Base-by-base conservation (phyloP, 2,113 vertebrate genomes). In the Gymnocephalus cernua region DNA sequence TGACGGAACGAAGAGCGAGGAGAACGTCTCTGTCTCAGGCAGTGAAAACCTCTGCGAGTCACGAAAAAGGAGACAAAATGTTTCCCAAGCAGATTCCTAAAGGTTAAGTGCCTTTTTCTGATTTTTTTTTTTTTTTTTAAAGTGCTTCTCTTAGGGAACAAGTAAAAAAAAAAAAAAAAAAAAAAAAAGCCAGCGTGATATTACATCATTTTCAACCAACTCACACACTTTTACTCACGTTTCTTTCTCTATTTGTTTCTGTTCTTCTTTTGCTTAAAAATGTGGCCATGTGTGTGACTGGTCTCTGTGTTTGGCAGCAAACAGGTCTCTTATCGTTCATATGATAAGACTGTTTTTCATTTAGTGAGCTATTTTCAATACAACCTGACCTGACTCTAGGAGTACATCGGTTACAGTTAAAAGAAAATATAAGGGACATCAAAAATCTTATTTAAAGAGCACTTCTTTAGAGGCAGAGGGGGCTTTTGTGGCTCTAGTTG, bases 91-190 rank as follows among this genome's bases (percentile, higher is more conserved):
- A 82, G 85, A 77, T 83, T 89, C 66, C 82, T 78, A 81, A 74
- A 87, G 88, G 80, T 91, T 87, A 95, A 95, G 93, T 95, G 95
- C 94, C 92, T 93, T 92, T 88, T 89, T 41, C 38, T 38, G 38
- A 38, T 41, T 41, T 41, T 41, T 11, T 2, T 11, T 38, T 38
- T 10, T 10, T 38, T 38, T 41, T 41, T 11, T 41, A 41, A 96
- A 95, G 94, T 96, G 95, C 94, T 95, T 94, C 90, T 93, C 90
- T 92, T 88, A 90, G 92, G 87, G 91, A 92, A 89, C 79, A 85
- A 41, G 79, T 69, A 25, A 64, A 38, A 50, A 85, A 38, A 38
- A 38, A 10, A 9, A 32, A n/a, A n/a, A n/a, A n/a, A 32, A 25
- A 63, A 38, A 50, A 85, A 71, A 87, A 91, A 90, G 86, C 83